phyloP scores from a whole-genome alignment of 2,888 invertebrate species.

The Lithodes maja region DNA sequence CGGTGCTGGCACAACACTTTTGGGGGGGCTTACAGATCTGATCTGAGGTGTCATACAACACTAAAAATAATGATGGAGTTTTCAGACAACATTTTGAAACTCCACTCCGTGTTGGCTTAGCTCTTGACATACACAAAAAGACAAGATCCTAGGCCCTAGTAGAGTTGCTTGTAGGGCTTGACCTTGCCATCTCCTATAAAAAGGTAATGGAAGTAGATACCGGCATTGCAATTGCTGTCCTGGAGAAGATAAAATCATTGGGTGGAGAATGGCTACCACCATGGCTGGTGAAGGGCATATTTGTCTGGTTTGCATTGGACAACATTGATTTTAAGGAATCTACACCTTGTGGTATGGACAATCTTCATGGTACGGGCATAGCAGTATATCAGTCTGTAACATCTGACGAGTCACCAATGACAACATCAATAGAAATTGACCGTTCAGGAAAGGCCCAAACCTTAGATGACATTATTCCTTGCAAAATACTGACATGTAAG shows the following conservation, averaged over 20 bases:
- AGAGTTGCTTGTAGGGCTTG: not conserved
- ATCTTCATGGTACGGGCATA: conserved; percentile 16
- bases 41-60: not conserved
- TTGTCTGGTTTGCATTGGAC: conserved; percentile 34
- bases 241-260: not conserved
- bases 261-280: not conserved
- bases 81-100: conserved; percentile 12
- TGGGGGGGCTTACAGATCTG: conserved; percentile 6
- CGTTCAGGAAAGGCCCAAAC: not conserved
- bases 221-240: conserved; percentile 12
- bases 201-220: conserved; percentile 21
- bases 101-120: conserved; percentile 19
- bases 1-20: not conserved
- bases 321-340: conserved; percentile 33
- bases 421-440: not conserved
- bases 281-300: not conserved
- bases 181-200: conserved; percentile 1
- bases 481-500: not conserved
- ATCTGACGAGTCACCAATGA: not conserved
- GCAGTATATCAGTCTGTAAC: conserved; percentile 13
- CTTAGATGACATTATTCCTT: not conserved
- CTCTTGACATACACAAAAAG: not conserved
- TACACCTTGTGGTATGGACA: conserved; percentile 15
- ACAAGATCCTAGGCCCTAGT: not conserved
- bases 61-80: not conserved